These are phyloP conservation scores for Nomada ferruginata DNA, from an alignment of 2,888 invertebrate genomes.

Conservation along the genomic window DNA sequence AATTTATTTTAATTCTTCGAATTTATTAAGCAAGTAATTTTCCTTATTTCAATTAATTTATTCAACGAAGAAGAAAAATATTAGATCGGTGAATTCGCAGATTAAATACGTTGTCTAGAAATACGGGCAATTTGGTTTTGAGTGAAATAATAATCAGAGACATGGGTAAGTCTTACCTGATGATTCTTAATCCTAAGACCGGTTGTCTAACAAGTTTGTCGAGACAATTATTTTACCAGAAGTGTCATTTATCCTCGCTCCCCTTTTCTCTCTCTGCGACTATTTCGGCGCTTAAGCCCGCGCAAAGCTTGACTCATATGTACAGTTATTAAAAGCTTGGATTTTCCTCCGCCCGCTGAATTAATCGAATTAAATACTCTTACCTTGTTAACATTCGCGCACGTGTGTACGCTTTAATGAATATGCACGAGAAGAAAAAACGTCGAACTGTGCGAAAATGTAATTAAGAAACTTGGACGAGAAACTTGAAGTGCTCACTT, in stretches of 20 bases:
- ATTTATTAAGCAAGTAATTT: too few species aligned
- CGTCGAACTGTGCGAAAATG: background rate
- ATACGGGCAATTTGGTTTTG: conserved; percentile 2
- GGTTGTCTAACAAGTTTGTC: conserved; percentile 19
- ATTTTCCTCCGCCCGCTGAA: background rate
- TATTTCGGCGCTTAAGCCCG: conserved; percentile 6
- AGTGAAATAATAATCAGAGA: background rate
- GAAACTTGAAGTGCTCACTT: background rate
- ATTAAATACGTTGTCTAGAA: background rate
- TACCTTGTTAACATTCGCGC: conserved; percentile 3
- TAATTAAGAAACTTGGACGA: conserved; percentile 18
- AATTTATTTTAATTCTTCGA: too few species aligned
- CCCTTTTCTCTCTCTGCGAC: conserved; percentile 5
- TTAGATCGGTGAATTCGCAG: background rate
- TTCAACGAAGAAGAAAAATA: background rate
- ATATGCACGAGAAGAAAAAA: background rate
- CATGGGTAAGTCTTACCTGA: background rate
- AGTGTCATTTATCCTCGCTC: conserved; percentile 17
- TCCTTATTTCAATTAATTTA: too few species aligned
- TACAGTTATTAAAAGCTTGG: conserved; percentile 8
- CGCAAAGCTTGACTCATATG: background rate
- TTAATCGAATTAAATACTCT: conserved; percentile 20
- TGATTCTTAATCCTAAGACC: conserved; percentile 18
- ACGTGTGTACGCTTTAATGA: background rate
- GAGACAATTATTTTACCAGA: conserved; percentile 17